Evolutionary conservation across 1,140 invertebrate species (phyloP).

Genomic region (Orchesella cincta): DNA sequence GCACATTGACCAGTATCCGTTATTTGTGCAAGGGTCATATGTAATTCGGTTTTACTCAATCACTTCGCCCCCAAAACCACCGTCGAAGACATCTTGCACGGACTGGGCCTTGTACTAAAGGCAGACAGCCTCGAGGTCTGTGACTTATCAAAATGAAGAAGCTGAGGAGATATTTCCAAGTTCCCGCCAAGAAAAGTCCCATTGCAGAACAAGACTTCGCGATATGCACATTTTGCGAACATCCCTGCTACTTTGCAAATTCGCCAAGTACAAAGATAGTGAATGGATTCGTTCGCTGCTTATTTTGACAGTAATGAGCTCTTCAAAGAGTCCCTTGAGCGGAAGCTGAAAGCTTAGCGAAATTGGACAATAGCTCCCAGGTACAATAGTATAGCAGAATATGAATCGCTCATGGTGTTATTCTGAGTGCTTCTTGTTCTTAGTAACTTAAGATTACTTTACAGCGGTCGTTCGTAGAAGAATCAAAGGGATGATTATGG

Average conservation of each 20-base stretch:
- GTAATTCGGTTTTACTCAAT: constrained; percentile 92
- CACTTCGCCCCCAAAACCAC: constrained; percentile 88
- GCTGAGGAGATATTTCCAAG: constrained; percentile 57
- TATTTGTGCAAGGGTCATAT: constrained; percentile 73
- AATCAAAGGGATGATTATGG: constrained; percentile 81
- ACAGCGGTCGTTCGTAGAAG: constrained; percentile 74
- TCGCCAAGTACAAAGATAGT: constrained; percentile 96
- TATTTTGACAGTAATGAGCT: constrained; percentile 77
- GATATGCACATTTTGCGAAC: constrained; percentile 82
- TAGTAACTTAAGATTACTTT: too few relatives aligned
- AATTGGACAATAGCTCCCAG: constrained; percentile 50
- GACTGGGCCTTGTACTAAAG: constrained; percentile 60
- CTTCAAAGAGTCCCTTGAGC: constrained; percentile 50
- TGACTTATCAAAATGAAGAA: constrained; percentile 45
- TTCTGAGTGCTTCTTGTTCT: too few relatives aligned
- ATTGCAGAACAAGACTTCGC: constrained; percentile 70
- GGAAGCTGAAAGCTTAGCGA: constrained; percentile 46
- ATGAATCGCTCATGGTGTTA: too few relatives aligned
- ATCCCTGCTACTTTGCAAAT: constrained; percentile 87
- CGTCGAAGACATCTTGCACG: constrained; percentile 62
- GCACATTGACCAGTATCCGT: too few relatives aligned
- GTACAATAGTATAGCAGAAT: too few relatives aligned
- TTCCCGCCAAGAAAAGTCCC: constrained; percentile 47
- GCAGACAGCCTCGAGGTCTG: constrained; percentile 54
- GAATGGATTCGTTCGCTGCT: constrained; percentile 92